Evolutionary conservation across 2,797 vertebrate species (phyloP), one percentile per base, ranked within the genome.

Genomic region (Meriones psammophilus): DNA sequence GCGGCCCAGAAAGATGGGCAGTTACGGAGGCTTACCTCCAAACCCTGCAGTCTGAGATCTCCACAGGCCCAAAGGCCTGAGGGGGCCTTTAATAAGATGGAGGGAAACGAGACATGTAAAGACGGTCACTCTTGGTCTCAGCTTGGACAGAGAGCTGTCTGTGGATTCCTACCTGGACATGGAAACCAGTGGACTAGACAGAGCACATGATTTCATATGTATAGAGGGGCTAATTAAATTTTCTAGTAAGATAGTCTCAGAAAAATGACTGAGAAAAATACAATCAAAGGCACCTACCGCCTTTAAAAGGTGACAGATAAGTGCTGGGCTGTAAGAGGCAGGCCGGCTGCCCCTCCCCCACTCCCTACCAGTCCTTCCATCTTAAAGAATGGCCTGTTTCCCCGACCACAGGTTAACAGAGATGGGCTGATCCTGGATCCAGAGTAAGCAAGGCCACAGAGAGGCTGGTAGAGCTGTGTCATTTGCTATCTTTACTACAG

Each of bases 121-220:
- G 80, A 96, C 90, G 93, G 88, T 0, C 0, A 2, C 30, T 87
- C 87, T 68, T 74, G 71, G 56, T 8, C 90, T 77, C 62, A 95
- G 93, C 95, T 95, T 33, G 30, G 87, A 28, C 33, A 3, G 1
- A 90, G 87, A 83, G 91, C 20, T 0, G 46, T 33, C 97, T 68
- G 94, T 46, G 15, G 89, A 36, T 68, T 95, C 85, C 94, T 46
- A n/a, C 28, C 80, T 85, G 94, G 74, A 92, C 86, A 95, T 88
- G 24, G 92, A 96, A 95, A 88, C 95, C 90, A 90, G 74, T 4
- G 56, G 95, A 80, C 89, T 79, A 92, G 64, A 89, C 71, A 97
- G 94, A 97, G 95, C 24, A 90, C 98, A 94, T 9, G 56, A 96
- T 73, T 84, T 76, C 96, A 96, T 93, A 96, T 96, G 71, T 60